Evolutionary conservation across 2,797 vertebrate genomes (phyloP).

Genomic region (Chelidonichthys spinosus): DNA sequence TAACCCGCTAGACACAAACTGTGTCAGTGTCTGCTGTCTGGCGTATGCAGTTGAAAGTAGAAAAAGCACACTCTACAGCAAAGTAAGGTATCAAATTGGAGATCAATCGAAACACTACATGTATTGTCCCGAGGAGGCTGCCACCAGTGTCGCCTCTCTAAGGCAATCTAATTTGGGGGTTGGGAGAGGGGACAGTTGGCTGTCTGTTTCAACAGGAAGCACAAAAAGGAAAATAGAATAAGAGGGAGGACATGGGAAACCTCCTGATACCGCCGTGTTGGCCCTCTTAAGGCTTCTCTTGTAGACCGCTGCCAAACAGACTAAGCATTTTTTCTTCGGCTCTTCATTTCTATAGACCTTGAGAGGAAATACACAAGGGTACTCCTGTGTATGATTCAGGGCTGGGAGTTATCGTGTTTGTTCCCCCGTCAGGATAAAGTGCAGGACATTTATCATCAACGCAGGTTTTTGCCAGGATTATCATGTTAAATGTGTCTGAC

Average conservation of each 20-base stretch:
- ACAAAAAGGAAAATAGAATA: conserved; percentile 65
- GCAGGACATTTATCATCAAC: conserved; percentile 37
- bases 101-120: conserved; percentile 71
- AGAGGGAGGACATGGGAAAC: conserved; percentile 72
- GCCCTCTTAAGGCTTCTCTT: conserved; percentile 80
- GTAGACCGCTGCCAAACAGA: conserved; percentile 76
- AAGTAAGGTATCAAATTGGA: conserved; percentile 33
- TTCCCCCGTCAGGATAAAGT: conserved; percentile 74
- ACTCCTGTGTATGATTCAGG: conserved; percentile 62
- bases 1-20: not conserved
- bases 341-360: conserved; percentile 73
- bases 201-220: conserved; percentile 78
- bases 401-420: conserved; percentile 65
- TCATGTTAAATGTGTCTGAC: conserved; percentile 55
- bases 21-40: not conserved
- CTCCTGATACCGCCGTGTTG: conserved; percentile 72
- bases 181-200: conserved; percentile 59
- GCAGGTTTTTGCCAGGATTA: conserved; percentile 36
- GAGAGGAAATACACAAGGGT: conserved; percentile 74
- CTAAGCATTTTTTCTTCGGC: conserved; percentile 72
- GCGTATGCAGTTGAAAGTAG: not conserved
- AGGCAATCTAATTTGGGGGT: conserved; percentile 54
- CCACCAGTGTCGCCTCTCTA: conserved; percentile 63
- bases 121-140: conserved; percentile 65
- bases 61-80: conserved; percentile 2